These are phyloP conservation scores for Saturnia pavonia DNA, from an alignment of 2,888 invertebrate species.

Conservation along the genomic window DNA sequence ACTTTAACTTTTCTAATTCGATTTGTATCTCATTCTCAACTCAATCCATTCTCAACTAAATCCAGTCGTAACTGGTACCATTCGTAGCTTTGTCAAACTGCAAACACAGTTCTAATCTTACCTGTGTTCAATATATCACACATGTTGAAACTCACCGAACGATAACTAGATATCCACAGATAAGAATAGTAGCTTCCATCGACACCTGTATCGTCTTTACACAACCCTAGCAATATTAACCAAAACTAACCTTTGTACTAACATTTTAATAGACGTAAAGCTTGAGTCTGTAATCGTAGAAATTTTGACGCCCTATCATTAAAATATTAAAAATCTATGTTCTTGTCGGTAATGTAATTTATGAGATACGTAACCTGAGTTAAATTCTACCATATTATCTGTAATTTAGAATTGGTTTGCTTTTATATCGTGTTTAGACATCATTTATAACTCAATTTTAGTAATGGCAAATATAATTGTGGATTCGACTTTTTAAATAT, in stretches of 20 bases:
- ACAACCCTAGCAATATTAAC: neutral
- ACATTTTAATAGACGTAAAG: conserved; percentile 24
- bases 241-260: neutral
- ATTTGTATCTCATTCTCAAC: no score
- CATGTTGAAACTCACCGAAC: no score
- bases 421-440: neutral
- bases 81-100: no score
- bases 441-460: conserved; percentile 11
- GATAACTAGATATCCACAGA: neutral
- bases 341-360: conserved; percentile 17
- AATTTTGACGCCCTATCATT: conserved; percentile 32
- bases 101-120: no score
- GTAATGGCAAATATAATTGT: neutral
- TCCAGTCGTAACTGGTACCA: no score
- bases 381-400: conserved; percentile 30
- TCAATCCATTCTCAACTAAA: no score
- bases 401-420: neutral
- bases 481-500: neutral
- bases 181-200: neutral
- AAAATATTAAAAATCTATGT: conserved; percentile 41
- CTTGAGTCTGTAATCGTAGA: conserved; percentile 27
- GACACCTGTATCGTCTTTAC: neutral
- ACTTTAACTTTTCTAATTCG: no score
- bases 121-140: no score
- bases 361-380: conserved; percentile 11